A percentile compares a stretch with the other conserved stretches of the same genome.
These are phyloP conservation scores for Phalloptychus januarius DNA, from an alignment of 2,797 vertebrate genomes.

Conservation along the genomic window DNA sequence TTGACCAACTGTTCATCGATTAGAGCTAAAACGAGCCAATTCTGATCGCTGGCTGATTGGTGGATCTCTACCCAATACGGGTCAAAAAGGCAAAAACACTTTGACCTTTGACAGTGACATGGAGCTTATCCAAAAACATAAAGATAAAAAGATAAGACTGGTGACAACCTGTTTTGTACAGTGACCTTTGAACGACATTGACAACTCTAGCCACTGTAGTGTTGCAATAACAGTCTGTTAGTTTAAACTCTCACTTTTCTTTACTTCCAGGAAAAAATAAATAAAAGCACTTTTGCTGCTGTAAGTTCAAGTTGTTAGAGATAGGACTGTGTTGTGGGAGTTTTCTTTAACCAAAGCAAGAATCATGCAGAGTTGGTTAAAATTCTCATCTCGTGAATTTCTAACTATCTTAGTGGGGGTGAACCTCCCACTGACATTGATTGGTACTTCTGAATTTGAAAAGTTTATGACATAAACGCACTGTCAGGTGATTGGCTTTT, in stretches of 20 bases:
- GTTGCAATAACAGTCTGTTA: not conserved
- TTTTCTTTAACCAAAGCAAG: not conserved
- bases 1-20: not conserved
- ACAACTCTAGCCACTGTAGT: not conserved
- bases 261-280: not conserved
- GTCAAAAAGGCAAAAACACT: not conserved
- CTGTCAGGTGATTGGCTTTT: not conserved
- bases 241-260: not conserved
- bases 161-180: slow-evolving; percentile 14
- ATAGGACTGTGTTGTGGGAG: not conserved
- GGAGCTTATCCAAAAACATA: slow-evolving; percentile 10
- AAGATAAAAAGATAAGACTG: slow-evolving; percentile 8
- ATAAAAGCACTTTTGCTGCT: not conserved
- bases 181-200: not conserved
- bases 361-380: not conserved
- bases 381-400: not conserved
- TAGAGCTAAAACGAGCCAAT: not conserved
- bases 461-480: not conserved
- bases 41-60: not conserved
- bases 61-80: not conserved
- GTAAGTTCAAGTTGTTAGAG: not conserved
- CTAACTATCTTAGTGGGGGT: not conserved
- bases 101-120: not conserved
- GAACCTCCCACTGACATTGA: not conserved
- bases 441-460: not conserved